Evolutionary conservation across 2,888 invertebrate species (phyloP).

Genomic region (Serrognathus titanus): DNA sequence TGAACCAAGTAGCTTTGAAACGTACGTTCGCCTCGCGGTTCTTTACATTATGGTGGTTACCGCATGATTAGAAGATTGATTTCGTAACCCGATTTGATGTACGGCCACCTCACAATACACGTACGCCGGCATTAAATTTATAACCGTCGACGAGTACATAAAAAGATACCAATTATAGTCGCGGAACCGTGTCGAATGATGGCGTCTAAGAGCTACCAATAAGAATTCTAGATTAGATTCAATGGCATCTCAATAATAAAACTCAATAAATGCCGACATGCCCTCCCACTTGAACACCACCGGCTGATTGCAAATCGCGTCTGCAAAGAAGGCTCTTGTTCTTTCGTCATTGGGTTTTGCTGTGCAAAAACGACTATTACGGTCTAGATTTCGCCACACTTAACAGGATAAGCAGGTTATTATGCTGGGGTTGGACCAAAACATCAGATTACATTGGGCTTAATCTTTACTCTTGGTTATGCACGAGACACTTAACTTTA

Average conservation of each 20-base stretch:
- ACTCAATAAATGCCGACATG: conserved; percentile 24
- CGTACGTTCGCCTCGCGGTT: neutral
- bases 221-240: conserved; percentile 30
- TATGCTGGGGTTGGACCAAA: conserved; percentile 23
- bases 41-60: neutral
- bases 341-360: conserved; percentile 24
- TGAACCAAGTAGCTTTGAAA: neutral
- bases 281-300: conserved; percentile 27
- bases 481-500: no score
- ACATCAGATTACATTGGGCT: conserved; percentile 19
- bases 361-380: conserved; percentile 23
- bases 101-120: conserved; percentile 14
- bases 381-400: conserved; percentile 17
- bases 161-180: conserved; percentile 20
- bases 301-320: conserved; percentile 28
- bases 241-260: conserved; percentile 29
- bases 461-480: conserved; percentile 3
- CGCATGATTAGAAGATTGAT: conserved; percentile 16
- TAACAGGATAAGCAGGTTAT: conserved; percentile 26
- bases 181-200: conserved; percentile 22
- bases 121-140: conserved; percentile 16
- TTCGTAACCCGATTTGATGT: conserved; percentile 16
- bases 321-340: conserved; percentile 16
- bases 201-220: conserved; percentile 30
- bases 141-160: conserved; percentile 18